Base-by-base conservation (phyloP, 2,113 vertebrate genomes). In the Puntigrus tetrazona region DNA sequence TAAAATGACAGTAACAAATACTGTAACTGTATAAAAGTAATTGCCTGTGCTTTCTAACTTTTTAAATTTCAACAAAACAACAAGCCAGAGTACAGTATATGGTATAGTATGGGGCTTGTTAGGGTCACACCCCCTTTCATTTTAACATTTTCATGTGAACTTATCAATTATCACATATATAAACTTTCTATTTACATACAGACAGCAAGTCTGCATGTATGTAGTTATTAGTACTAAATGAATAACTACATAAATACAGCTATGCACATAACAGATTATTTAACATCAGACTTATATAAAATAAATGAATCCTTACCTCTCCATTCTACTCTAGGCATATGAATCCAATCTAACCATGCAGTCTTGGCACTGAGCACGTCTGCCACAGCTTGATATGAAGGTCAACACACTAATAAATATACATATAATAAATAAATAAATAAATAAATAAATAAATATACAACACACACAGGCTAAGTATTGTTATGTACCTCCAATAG, bases 241-340 rank as follows among this genome's bases (percentile, higher is more conserved):
- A n/a, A n/a, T n/a, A 55, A 8, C 52, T 55, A 55, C 52, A 57
- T 57, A 1, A n/a, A 57, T 57, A 57, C 9, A 57, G 52, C 52
- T 57, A n/a, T 57, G 59, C 27, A 61, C 25, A 27, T 29, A 5
- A 63, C 25, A n/a, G 55, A 59, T 11, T 25, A 0, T 59, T 29
- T 5, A 63, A 8, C 65, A 36, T 69, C 34, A 11, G 3, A n/a
- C n/a, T 70, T 69, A 36, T 11, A 22, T 22, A 55, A 55, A 20
- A 55, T 2, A n/a, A 76, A 16, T 18, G 0, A 8, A 25, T 0
- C 20, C 81, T 84, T 34, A 85, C 86, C 83, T 61, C n/a, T 87
- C 86, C 41, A 75, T 59, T 45, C 43, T 20, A 34, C 50, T 74
- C 45, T 43, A 31, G 50, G 74, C 29, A 59, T 47, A 41, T 47